Percentiles rank a stretch among this genome's conserved stretches.
Evolutionary conservation across 2,888 invertebrate species (phyloP).

Genomic region (Chymomyza fuscimana): DNA sequence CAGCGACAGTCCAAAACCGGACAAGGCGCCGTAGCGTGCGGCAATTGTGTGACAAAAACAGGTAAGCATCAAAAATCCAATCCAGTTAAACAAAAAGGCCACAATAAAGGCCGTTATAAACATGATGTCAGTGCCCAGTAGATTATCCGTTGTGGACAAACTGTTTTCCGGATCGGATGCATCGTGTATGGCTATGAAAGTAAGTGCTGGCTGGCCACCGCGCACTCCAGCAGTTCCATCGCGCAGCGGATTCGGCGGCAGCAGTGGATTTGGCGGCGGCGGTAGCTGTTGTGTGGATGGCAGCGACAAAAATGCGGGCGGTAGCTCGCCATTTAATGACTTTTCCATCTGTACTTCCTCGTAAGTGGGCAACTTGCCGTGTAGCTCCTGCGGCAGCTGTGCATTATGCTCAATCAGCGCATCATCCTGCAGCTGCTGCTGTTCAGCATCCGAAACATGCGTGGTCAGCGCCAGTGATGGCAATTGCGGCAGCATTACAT

Average conservation of each 20-base stretch:
- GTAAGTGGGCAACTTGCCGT: conserved; percentile 90
- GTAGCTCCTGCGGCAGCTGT: conserved; percentile 70
- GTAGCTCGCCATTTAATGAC: conserved; percentile 86
- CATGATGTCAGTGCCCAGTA: conserved; percentile 95
- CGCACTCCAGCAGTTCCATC: conserved; percentile 57
- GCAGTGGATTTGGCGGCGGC: conserved; percentile 74
- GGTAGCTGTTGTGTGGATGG: conserved; percentile 70
- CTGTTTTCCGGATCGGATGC: conserved; percentile 85
- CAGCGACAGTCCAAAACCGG: conserved; percentile 94
- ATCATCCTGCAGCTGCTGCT: conserved; percentile 31
- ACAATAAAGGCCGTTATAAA: conserved; percentile 96
- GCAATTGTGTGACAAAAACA: conserved; percentile 97
- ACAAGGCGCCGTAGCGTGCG: conserved; percentile 93
- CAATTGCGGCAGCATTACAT: conserved; percentile 40
- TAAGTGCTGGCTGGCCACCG: conserved; percentile 81
- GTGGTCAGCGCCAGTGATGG: conserved; percentile 61
- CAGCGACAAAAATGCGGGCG: conserved; percentile 76
- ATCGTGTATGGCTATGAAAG: conserved; percentile 87
- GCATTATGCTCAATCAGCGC: conserved; percentile 26
- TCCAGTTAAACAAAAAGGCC: conserved; percentile 97
- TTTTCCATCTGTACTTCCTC: conserved; percentile 95
- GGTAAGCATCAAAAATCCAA: conserved; percentile 94
- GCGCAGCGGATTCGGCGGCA: conserved; percentile 71
- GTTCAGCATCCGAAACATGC: conserved; percentile 11
- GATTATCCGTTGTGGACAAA: conserved; percentile 88